A percentile compares a stretch with the other conserved stretches of the same genome.
Evolutionary conservation across 2,797 vertebrate genomes (phyloP).

Genomic region (Brachyalestes nurse): DNA sequence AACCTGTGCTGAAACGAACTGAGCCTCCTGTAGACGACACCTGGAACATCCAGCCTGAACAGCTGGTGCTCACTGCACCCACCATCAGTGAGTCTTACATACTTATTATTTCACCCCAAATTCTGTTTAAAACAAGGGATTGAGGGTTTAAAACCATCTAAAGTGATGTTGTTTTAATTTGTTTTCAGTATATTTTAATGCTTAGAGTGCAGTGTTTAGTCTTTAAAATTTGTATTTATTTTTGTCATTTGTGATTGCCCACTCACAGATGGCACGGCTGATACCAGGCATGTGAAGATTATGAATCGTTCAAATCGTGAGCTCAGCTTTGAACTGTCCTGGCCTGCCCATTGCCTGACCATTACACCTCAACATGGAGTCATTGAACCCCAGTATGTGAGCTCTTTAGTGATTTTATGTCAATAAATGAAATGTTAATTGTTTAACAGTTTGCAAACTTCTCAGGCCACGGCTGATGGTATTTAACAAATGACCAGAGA

Average conservation of each 20-base stretch:
- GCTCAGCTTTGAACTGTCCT: slow-evolving; percentile 92
- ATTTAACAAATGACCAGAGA: too few relatives aligned
- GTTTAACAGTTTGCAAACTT: too few relatives aligned
- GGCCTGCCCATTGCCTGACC: slow-evolving; percentile 95
- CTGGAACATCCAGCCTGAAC: slow-evolving; percentile 87
- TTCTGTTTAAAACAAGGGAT: too few relatives aligned
- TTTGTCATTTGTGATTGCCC: slow-evolving; percentile 3
- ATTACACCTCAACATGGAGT: slow-evolving; percentile 92
- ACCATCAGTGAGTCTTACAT: slow-evolving; percentile 78
- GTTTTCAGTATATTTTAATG: too few relatives aligned
- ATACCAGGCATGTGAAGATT: slow-evolving; percentile 82
- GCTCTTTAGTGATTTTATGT: neutral
- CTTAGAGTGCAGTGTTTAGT: too few relatives aligned
- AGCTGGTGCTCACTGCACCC: slow-evolving; percentile 82
- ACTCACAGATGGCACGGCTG: slow-evolving; percentile 77
- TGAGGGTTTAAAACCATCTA: too few relatives aligned
- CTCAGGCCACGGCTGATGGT: too few relatives aligned
- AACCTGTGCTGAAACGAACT: slow-evolving; percentile 66
- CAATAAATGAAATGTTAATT: too few relatives aligned
- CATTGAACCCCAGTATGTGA: slow-evolving; percentile 86
- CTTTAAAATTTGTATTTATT: too few relatives aligned
- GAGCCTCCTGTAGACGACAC: slow-evolving; percentile 62
- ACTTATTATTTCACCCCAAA: neutral
- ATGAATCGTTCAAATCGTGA: slow-evolving; percentile 79
- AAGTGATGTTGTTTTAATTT: too few relatives aligned